Evolutionary conservation across 1,140 invertebrate genomes (phyloP), one percentile per base, ranked within the genome.

Genomic region (Phocides pigmalion): DNA sequence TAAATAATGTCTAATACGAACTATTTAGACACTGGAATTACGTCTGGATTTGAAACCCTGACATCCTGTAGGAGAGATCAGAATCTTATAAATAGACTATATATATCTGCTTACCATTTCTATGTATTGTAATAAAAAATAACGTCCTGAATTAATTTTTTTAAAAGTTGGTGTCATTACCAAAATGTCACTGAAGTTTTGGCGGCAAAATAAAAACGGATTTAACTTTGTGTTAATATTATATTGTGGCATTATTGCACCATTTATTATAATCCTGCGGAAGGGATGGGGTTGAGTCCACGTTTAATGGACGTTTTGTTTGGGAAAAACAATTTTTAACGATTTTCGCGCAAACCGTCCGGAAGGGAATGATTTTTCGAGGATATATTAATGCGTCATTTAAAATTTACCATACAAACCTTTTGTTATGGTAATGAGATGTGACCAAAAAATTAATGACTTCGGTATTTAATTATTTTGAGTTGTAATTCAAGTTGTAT

Each of bases 221-320:
- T 88, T 89, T 88, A 89, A 90, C 88, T 90, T 90, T 89, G 83
- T 85, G 85, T 87, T 90, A 88, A 87, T 91, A 87, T 89, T 85
- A 89, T 91, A 91, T 89, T 87, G 88, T 87, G 84, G 81, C 83
- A 91, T 91, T 91, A 91, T 91, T 89, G 76, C 84, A 79, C 80
- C 88, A 88, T 90, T 90, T 90, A 88, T 90, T 89, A 90, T 86
- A 81, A 88, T 89, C 81, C 81, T 66, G 76, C 76, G 79, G 83
- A 84, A 86, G 84, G 85, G 87, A 83, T 84, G 84, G 85, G 85
- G 82, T 82, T 86, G 80, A 81, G 76, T 76, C 75, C 76, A 66
- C 72, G 73, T 82, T 87, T 89, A 89, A 90, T 89, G 88, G 87
- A 84, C 79, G 84, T 86, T 90, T 90, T 90, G 87, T 89, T 88